Base-by-base conservation (phyloP, 2,888 invertebrate genomes). In the Athalia cordata region DNA sequence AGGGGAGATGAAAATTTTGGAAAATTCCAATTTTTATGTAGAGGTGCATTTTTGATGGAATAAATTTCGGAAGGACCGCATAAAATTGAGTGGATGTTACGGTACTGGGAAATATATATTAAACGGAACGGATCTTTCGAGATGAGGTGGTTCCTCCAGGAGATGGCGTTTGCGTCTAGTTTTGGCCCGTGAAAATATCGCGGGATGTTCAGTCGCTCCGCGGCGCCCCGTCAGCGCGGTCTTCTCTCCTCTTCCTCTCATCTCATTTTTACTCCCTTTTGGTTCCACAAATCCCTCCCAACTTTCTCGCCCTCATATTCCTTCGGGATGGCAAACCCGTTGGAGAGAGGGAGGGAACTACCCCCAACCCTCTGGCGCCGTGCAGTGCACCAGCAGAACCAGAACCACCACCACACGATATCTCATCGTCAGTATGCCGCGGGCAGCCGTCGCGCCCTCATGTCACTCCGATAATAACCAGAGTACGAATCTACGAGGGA, bases 191-290 rank as follows among this genome's bases (percentile, higher is more conserved):
- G 79, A 79, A 78, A 81, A 80, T 80, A 4, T 47, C 57, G 43
- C 45, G n/a, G 7, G 47, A 72, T 45, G 72, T 72, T 72, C 84
- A 85, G 85, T 84, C 82, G 85, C 81, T 81, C 76, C 83, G 83
- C 84, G 86, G 88, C 87, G 88, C 86, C 81, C 81, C 80, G 79
- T 81, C 81, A 83, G 84, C 81, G 82, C 82, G 87, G 85, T 86
- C 82, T 81, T 80, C 66, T 61, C 29, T 50, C 74, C 62, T 74
- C 55, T 29, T 65, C 43, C 49, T 52, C 11, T 11, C 5, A n/a
- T 55, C 52, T 43, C 15, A 9, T 15, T 47, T 49, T 78, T 13
- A 45, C 77, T 78, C 77, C 70, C 72, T 75, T 77, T 79, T 65
- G 76, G 78, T 66, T 64, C 79, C 79, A 78, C 77, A 80, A 78